A percentile compares a stretch with the other conserved stretches of the same genome.
Conservation (phyloP, 2,888 invertebrate genomes). For the Polydrusus tereticollis region DNA sequence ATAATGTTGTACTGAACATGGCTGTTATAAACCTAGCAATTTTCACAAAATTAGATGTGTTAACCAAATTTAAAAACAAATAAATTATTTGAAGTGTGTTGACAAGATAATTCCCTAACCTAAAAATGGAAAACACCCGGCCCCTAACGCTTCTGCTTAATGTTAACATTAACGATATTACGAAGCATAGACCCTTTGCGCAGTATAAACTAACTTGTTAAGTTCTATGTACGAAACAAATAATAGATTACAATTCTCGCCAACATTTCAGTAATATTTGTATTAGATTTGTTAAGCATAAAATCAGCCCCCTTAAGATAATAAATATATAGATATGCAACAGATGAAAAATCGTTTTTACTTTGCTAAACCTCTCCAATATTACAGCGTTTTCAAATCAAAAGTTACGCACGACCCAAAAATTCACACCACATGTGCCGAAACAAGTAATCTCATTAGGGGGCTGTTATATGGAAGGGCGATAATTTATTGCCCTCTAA, state of each 20-base stretch:
- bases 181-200: neutral
- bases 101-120: neutral
- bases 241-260: no score
- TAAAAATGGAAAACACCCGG: slow-evolving; percentile 10
- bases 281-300: no score
- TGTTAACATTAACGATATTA: slow-evolving; percentile 1
- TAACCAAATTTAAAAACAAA: neutral
- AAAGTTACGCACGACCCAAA: slow-evolving; percentile 44
- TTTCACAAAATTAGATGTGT: neutral
- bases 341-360: neutral
- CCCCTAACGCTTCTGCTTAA: slow-evolving; percentile 4
- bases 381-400: slow-evolving; percentile 27
- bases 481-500: slow-evolving; percentile 44
- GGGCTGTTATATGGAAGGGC: slow-evolving; percentile 42
- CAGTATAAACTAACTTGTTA: no score
- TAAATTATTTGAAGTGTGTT: slow-evolving; percentile 6
- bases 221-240: no score
- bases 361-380: slow-evolving; percentile 10
- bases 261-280: no score
- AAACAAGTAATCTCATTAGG: slow-evolving; percentile 47
- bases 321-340: no score
- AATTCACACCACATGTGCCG: slow-evolving; percentile 47
- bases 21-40: no score
- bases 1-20: neutral
- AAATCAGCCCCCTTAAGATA: no score